Conservation (phyloP, 2,113 vertebrate species). For the Puffinus mauretanicus region DNA sequence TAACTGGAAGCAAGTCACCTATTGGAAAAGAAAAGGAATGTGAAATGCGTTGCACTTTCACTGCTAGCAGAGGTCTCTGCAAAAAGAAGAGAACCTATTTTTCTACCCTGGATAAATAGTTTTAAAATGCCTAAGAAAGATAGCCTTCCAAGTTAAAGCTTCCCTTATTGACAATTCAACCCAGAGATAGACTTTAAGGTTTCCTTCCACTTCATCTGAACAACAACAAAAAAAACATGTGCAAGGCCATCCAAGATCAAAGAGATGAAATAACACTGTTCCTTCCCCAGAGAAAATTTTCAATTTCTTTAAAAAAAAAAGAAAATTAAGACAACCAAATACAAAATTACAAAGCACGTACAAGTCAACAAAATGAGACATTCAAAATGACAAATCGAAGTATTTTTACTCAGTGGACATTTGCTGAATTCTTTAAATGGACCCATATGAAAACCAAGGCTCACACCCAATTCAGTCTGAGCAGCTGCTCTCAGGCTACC, state of each 20-base stretch:
- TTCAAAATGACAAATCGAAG: neutral
- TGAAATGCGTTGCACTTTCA: neutral
- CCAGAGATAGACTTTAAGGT: neutral
- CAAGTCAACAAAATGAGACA: neutral
- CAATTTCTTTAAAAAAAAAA: too few relatives aligned
- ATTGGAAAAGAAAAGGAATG: neutral
- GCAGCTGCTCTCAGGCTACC: neutral
- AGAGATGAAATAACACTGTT: neutral
- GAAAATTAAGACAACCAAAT: neutral
- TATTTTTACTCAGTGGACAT: neutral
- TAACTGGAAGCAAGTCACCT: slow-evolving; percentile 98
- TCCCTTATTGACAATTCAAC: neutral
- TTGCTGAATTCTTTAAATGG: neutral
- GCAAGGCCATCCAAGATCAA: neutral
- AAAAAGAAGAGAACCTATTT: neutral
- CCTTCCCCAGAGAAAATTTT: neutral
- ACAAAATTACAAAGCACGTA: neutral
- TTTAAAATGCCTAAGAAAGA: neutral
- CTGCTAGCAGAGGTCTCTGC: neutral
- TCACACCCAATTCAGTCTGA: neutral
- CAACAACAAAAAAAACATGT: neutral
- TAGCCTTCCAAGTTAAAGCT: neutral
- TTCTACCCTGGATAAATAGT: neutral
- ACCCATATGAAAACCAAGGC: neutral
- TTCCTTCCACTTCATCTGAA: neutral